A percentile compares a stretch with the other conserved stretches of the same genome.
These are phyloP conservation scores for Crocuta crocuta DNA, from an alignment of 2,113 vertebrate species.

Conservation along the genomic window DNA sequence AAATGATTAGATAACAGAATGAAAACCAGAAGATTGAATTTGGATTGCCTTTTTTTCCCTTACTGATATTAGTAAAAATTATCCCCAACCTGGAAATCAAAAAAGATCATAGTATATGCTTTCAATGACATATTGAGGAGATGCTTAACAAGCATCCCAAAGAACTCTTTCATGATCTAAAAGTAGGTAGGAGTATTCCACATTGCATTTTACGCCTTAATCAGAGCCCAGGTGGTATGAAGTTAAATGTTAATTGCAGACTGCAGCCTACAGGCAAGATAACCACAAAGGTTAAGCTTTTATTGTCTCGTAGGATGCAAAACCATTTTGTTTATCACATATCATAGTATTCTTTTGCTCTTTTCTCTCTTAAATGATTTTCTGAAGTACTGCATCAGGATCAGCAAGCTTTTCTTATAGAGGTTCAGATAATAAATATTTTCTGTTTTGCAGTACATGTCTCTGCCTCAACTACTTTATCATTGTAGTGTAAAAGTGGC, in stretches of 20 bases:
- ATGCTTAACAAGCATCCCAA: background rate
- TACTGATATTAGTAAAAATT: background rate
- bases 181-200: background rate
- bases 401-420: background rate
- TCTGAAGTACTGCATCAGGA: background rate
- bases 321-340: background rate
- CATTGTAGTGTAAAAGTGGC: background rate
- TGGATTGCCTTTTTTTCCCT: background rate
- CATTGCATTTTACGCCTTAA: background rate
- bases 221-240: background rate
- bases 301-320: background rate
- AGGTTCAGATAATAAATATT: background rate
- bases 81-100: constrained; percentile 11
- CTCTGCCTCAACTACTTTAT: background rate
- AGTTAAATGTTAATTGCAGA: background rate
- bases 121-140: background rate
- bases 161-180: background rate
- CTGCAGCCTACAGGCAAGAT: background rate
- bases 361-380: background rate
- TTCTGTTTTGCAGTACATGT: background rate
- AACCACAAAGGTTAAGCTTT: background rate
- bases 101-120: background rate
- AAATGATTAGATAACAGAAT: background rate
- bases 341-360: background rate
- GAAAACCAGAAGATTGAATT: constrained; percentile 43